Evolutionary conservation across 2,888 invertebrate genomes (phyloP), one percentile per base, ranked within the genome.

Genomic region (Andrena marginata): DNA sequence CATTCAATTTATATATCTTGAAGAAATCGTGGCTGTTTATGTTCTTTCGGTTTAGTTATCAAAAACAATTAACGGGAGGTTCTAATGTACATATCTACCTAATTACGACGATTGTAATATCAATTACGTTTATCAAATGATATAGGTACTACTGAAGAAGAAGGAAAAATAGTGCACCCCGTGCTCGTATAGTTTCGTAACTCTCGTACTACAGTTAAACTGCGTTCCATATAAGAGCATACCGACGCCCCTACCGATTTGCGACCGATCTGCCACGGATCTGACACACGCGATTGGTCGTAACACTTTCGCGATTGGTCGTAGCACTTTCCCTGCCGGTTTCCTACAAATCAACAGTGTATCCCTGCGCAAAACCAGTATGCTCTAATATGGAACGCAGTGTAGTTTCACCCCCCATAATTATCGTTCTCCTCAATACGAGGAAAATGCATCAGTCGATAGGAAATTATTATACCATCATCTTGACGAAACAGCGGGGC

Each of bases 391-490:
- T 33, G 33, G 33, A 33, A 33, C 7, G 33, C 33, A 33, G 7
- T 33, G 33, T 33, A 29, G 49, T 49, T 64, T 2, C 20, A 26
- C 13, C 56, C n/a, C 16, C 13, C 7, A 26, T 42, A 70, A 56
- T 63, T 63, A 42, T 33, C 60, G 56, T 62, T 26, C 29, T 23
- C 8, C 23, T 20, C 23, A 29, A 67, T 54, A 73, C 29, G 42
- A 60, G 35, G 49, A 64, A 60, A 20, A 35, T 29, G n/a, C 33
- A n/a, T 51, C 20, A 20, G n/a, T 23, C 35, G 63, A 35, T 49
- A 26, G 63, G 74, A 80, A 78, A 85, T 85, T 85, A 85, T 80
- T 83, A 83, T 76, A 67, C 75, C 82, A 80, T 85, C 85, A 70
- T 63, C 77, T 73, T 77, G 68, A 72, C 71, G 77, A 77, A 54